Percentiles rank a stretch among this genome's conserved stretches.
Evolutionary conservation across 1,140 invertebrate species (phyloP).

Genomic region (Brachystomella parvula): DNA sequence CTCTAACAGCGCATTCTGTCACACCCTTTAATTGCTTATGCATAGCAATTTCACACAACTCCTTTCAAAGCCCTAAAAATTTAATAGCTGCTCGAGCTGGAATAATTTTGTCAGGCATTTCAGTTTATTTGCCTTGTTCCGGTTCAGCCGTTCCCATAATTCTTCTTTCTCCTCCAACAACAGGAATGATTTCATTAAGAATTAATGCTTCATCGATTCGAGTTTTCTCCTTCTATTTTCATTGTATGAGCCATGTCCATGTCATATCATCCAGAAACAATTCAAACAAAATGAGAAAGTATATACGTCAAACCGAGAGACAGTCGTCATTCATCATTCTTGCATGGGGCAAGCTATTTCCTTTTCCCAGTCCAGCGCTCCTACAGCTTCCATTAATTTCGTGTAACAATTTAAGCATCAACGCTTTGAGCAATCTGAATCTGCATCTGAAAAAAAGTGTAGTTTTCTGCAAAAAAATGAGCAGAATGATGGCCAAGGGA

Average conservation of each 20-base stretch:
- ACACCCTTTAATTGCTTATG: no score
- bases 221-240: no score
- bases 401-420: not conserved
- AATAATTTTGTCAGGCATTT: not conserved
- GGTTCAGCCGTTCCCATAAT: no score
- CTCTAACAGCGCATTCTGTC: no score
- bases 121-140: no score
- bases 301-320: not conserved
- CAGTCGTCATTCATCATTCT: not conserved
- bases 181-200: not conserved
- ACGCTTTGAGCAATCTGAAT: not conserved
- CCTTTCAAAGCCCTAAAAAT: no score
- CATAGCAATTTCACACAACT: no score
- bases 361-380: not conserved
- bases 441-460: not conserved
- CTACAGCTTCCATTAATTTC: not conserved
- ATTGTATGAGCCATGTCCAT: not conserved
- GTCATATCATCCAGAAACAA: not conserved
- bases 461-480: not conserved
- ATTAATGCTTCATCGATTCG: not conserved
- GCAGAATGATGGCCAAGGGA: not conserved
- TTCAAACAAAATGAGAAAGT: conserved; percentile 3
- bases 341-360: not conserved
- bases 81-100: no score
- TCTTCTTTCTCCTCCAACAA: not conserved